Evolutionary conservation across 53 echinoderm and acorn worm species (phyloP).

Genomic region (Henricia sp.): DNA sequence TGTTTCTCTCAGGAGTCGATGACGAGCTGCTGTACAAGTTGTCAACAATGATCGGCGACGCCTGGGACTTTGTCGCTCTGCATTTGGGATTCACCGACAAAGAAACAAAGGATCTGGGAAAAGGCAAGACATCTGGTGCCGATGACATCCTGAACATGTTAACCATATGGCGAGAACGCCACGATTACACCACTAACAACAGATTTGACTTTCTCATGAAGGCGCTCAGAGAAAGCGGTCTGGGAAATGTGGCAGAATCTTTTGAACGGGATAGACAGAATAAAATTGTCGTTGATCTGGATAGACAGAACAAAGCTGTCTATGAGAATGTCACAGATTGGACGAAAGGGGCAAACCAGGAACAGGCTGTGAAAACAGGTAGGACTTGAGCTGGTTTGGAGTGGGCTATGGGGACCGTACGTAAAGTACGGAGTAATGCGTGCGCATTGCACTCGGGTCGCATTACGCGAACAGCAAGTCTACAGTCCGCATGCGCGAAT

Average conservation of each 20-base stretch:
- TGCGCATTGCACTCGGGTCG: too few relatives aligned
- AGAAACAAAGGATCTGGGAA: background rate
- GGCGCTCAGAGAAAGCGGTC: slow-evolving; percentile 4
- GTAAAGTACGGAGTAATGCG: too few relatives aligned
- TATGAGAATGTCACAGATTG: too few relatives aligned
- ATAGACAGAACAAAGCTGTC: too few relatives aligned
- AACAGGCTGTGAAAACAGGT: too few relatives aligned
- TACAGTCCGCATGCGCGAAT: too few relatives aligned
- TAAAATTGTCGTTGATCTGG: too few relatives aligned
- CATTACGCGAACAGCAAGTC: too few relatives aligned
- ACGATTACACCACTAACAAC: slow-evolving; percentile 25
- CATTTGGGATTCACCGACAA: slow-evolving; percentile 16
- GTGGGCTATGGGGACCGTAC: too few relatives aligned
- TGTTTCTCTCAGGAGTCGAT: slow-evolving; percentile 25
- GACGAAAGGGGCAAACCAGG: too few relatives aligned
- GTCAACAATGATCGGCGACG: slow-evolving; percentile 13
- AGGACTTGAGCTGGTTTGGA: too few relatives aligned
- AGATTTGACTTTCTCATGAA: background rate
- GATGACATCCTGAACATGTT: slow-evolving; percentile 30
- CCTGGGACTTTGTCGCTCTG: slow-evolving; percentile 10
- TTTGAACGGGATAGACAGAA: background rate
- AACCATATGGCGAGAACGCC: slow-evolving; percentile 49
- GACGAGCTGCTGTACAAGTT: slow-evolving; percentile 46
- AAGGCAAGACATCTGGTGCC: background rate
- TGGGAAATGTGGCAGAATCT: background rate